These are phyloP conservation scores for Centropyge bicolor DNA, from an alignment of 2,797 vertebrate species.

Conservation along the genomic window DNA sequence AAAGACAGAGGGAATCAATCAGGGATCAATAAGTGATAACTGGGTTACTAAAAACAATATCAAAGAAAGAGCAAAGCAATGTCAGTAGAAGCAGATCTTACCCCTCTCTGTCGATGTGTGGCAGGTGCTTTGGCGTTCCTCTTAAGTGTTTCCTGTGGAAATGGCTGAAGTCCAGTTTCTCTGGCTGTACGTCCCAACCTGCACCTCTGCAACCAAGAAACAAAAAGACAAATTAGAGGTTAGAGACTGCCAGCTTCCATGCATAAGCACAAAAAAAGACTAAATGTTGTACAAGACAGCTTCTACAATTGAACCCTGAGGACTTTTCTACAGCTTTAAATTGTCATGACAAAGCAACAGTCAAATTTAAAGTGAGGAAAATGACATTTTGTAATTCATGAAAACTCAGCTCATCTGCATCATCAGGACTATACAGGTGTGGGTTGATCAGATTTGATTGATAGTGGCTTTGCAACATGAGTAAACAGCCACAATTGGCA, in stretches of 20 bases:
- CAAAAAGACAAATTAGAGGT: conserved; percentile 8
- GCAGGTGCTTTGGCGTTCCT: conserved; percentile 92
- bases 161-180: conserved; percentile 97
- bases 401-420: no score
- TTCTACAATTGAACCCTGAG: no score
- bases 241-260: neutral
- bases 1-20: neutral
- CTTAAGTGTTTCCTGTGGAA: conserved; percentile 91
- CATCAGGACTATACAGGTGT: no score
- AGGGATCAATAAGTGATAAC: neutral
- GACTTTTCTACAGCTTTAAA: no score
- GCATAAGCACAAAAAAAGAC: neutral
- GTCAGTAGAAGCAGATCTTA: conserved; percentile 70
- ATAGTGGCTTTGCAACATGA: neutral
- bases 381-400: no score
- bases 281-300: neutral
- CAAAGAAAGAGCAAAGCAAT: neutral
- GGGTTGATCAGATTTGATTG: neutral
- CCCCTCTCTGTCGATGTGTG: conserved; percentile 96
- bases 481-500: neutral
- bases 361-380: neutral
- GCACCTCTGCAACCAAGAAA: conserved; percentile 84
- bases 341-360: neutral
- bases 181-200: conserved; percentile 96
- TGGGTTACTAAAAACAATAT: neutral